Conservation (phyloP, 1,140 invertebrate genomes). For the Penaeus vannamei region DNA sequence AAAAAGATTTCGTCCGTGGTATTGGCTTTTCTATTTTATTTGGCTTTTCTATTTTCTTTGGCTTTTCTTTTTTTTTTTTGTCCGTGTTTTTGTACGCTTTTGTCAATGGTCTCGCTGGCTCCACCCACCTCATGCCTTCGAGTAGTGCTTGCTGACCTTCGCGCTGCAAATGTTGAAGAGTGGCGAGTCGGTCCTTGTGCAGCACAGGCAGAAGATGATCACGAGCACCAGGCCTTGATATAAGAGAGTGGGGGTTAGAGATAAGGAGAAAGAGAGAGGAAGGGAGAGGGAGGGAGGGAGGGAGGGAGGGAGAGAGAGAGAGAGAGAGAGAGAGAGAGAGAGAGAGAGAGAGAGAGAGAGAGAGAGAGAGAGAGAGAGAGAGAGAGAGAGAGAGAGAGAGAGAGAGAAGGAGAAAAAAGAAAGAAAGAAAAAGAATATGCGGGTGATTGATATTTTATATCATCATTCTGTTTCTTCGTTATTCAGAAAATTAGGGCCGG, state of each 20-base stretch:
- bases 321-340: neutral
- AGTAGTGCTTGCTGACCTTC: neutral
- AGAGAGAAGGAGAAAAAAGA: neutral
- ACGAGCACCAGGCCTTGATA: neutral
- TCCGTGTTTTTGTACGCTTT: no score
- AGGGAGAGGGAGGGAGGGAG: neutral
- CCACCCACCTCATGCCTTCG: no score
- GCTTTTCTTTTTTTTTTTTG: no score
- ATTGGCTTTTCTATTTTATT: no score
- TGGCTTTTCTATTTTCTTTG: no score
- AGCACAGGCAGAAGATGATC: slow-evolving; percentile 16
- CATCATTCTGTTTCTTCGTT: neutral
- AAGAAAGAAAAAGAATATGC: neutral
- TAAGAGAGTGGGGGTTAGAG: neutral
- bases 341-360: neutral
- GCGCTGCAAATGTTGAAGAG: slow-evolving; percentile 9
- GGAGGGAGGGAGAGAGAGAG: slow-evolving; percentile 2
- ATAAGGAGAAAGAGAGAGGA: neutral
- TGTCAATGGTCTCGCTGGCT: no score
- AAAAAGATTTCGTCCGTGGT: no score
- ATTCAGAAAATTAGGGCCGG: no score
- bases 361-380: neutral
- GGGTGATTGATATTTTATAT: neutral
- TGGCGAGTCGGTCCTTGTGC: slow-evolving; percentile 20
- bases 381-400: neutral